These are phyloP conservation scores for Tragulus kanchil DNA, from an alignment of 2,113 vertebrate species.

Conservation along the genomic window DNA sequence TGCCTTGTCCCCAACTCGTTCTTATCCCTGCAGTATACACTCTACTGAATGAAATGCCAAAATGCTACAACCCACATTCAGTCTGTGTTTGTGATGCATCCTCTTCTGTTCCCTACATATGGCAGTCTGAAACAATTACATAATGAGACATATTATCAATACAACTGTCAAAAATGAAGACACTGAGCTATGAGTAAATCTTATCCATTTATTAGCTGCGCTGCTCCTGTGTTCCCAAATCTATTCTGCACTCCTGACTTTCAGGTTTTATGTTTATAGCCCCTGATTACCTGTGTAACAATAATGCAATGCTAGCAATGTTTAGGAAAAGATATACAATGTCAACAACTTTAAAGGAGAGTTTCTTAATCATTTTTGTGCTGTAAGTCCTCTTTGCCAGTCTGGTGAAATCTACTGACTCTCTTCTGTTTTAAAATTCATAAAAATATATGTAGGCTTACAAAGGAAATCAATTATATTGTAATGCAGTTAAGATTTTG, in stretches of 20 bases:
- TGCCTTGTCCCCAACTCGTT: not conserved
- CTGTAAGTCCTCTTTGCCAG: not conserved
- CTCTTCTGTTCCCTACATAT: conserved; percentile 73
- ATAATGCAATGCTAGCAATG: not conserved
- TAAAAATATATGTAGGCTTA: not conserved
- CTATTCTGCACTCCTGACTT: not conserved
- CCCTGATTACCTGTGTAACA: not conserved
- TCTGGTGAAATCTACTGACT: not conserved
- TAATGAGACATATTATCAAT: conserved; percentile 66
- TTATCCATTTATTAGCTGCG: conserved; percentile 35
- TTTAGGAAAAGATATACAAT: not conserved
- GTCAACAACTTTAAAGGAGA: not conserved
- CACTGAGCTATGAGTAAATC: conserved; percentile 47
- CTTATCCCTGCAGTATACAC: not conserved
- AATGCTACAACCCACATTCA: conserved; percentile 57
- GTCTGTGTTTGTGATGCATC: conserved; percentile 55
- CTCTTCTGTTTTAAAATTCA: conserved; percentile 10
- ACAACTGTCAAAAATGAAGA: conserved; percentile 72
- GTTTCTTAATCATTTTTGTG: not conserved
- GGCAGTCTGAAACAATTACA: conserved; percentile 76
- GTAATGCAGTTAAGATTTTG: conserved; percentile 5
- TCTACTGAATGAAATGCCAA: not conserved
- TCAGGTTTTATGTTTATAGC: not conserved
- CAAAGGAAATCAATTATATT: not conserved
- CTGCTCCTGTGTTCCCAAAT: not conserved